Evolutionary conservation across 2,888 invertebrate species (phyloP).

Genomic region (Xestia ashworthii): DNA sequence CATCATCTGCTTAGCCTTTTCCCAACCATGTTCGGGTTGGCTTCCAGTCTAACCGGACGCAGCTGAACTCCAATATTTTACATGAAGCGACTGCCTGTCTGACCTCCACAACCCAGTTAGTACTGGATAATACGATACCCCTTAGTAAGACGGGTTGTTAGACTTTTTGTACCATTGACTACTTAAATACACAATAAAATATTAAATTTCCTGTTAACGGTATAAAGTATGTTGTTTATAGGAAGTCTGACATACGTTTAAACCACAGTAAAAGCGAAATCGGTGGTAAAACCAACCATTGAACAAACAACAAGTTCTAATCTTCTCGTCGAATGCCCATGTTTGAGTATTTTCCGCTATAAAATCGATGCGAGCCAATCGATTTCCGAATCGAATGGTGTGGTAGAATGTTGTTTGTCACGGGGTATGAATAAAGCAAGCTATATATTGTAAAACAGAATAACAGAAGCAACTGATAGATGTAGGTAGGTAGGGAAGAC

Average conservation of each 20-base stretch:
- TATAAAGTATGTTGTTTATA: conserved; percentile 25
- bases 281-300: conserved; percentile 50
- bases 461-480: too few relatives aligned
- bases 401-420: conserved; percentile 52
- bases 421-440: conserved; percentile 41
- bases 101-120: too few relatives aligned
- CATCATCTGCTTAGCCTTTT: too few relatives aligned
- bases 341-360: conserved; percentile 56
- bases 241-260: conserved; percentile 17
- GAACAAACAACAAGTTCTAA: conserved; percentile 52
- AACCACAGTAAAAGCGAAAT: conserved; percentile 40
- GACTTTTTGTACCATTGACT: too few relatives aligned
- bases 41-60: too few relatives aligned
- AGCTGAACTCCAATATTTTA: too few relatives aligned
- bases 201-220: not conserved
- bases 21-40: too few relatives aligned
- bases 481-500: too few relatives aligned
- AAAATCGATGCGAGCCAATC: conserved; percentile 60
- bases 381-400: conserved; percentile 61
- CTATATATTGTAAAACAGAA: conserved; percentile 1
- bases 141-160: too few relatives aligned
- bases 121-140: too few relatives aligned
- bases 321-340: conserved; percentile 44
- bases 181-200: too few relatives aligned
- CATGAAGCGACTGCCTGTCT: too few relatives aligned